Conservation (phyloP, 64 coral and sea anemone species). For the Dendronephthya gigantea region DNA sequence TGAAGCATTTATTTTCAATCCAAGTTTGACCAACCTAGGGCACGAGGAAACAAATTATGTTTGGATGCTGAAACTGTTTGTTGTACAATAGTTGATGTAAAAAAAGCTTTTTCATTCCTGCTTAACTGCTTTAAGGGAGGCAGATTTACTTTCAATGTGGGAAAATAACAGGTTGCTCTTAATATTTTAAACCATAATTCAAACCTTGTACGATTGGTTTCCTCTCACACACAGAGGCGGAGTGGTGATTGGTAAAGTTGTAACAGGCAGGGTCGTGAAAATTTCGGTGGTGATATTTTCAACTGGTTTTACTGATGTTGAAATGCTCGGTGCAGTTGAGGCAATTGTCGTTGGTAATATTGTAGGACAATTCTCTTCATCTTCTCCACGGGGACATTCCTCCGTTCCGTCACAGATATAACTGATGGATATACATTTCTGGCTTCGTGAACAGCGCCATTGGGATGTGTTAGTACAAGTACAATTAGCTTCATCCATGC, state of each 20-base stretch:
- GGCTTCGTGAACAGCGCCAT: background rate
- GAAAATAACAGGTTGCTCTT: too few relatives aligned
- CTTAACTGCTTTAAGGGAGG: too few relatives aligned
- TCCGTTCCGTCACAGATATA: background rate
- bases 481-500: background rate
- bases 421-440: background rate
- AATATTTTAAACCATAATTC: too few relatives aligned
- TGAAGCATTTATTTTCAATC: background rate
- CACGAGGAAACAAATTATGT: too few relatives aligned
- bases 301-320: background rate
- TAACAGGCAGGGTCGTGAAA: background rate
- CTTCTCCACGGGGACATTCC: background rate
- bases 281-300: background rate
- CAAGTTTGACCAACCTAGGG: background rate
- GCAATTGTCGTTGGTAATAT: background rate
- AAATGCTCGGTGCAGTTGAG: background rate
- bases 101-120: too few relatives aligned
- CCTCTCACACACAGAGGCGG: background rate
- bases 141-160: too few relatives aligned
- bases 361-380: constrained; percentile 3
- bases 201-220: too few relatives aligned
- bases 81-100: too few relatives aligned
- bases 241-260: background rate
- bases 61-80: too few relatives aligned
- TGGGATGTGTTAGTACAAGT: background rate